Percentiles rank a stretch among this genome's conserved stretches.
Conservation (phyloP, 2,113 vertebrate genomes). For the Dolichallabes microphthalmus region DNA sequence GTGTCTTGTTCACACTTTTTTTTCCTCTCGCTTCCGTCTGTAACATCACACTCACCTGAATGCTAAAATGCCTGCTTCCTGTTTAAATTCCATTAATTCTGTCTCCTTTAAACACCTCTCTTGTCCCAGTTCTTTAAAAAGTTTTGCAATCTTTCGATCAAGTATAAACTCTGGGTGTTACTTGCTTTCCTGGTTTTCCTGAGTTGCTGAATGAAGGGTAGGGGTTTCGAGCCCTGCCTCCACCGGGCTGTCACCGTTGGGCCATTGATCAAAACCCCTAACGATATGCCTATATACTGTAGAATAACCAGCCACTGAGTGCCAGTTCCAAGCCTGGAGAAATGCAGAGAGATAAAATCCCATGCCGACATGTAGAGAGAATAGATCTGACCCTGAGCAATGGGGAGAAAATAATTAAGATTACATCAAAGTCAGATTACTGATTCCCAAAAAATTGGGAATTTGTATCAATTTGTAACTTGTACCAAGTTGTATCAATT, state of each 20-base stretch:
- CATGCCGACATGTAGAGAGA: no score
- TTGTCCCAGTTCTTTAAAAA: neutral
- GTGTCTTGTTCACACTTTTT: neutral
- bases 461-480: neutral
- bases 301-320: no score
- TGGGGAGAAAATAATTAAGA: neutral
- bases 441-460: no score
- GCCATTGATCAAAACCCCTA: neutral
- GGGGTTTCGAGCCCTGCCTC: neutral
- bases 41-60: slow-evolving; percentile 5
- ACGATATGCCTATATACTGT: no score
- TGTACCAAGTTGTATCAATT: neutral
- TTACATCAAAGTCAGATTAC: neutral
- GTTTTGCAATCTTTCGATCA: neutral
- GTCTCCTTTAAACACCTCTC: neutral
- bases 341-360: no score
- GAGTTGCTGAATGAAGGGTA: no score
- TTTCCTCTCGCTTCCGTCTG: neutral
- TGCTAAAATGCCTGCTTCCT: neutral
- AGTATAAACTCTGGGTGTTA: neutral
- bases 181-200: neutral
- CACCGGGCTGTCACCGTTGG: no score
- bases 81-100: neutral
- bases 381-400: no score
- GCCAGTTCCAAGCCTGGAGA: no score